phyloP scores from a whole-genome alignment of 2,113 vertebrate species.

The Cheilinus undulatus region DNA sequence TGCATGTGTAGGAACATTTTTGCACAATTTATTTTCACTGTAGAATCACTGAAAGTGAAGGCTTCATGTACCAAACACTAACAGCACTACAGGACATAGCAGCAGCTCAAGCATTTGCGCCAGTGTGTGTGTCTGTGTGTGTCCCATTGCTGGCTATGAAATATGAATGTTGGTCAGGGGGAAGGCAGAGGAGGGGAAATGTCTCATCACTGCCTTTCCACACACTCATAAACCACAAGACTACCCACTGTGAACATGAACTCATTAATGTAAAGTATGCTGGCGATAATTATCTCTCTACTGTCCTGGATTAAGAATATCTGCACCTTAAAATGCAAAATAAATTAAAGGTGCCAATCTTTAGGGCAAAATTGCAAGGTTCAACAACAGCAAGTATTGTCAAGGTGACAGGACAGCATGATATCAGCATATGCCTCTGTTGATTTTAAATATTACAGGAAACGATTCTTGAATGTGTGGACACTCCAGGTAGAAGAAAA shows the following conservation, averaged over 20 bases:
- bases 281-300: neutral
- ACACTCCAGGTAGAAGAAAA: too few species aligned
- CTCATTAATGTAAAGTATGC: neutral
- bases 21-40: constrained; percentile 52
- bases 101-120: constrained; percentile 23
- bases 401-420: too few species aligned
- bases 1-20: constrained; percentile 35
- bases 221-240: constrained; percentile 11
- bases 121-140: constrained; percentile 14
- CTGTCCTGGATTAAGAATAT: neutral
- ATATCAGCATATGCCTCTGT: too few species aligned
- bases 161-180: constrained; percentile 64
- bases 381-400: too few species aligned
- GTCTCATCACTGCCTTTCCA: constrained; percentile 52
- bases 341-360: too few species aligned
- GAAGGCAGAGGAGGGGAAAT: constrained; percentile 63
- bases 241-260: neutral
- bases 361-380: too few species aligned
- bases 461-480: too few species aligned
- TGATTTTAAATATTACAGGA: too few species aligned
- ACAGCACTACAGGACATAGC: constrained; percentile 11
- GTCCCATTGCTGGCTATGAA: constrained; percentile 61
- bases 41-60: constrained; percentile 41
- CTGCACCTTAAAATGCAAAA: neutral
- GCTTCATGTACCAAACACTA: constrained; percentile 32